These are phyloP conservation scores for Phaonia tiefii DNA, from an alignment of 2,888 invertebrate genomes.

Conservation along the genomic window DNA sequence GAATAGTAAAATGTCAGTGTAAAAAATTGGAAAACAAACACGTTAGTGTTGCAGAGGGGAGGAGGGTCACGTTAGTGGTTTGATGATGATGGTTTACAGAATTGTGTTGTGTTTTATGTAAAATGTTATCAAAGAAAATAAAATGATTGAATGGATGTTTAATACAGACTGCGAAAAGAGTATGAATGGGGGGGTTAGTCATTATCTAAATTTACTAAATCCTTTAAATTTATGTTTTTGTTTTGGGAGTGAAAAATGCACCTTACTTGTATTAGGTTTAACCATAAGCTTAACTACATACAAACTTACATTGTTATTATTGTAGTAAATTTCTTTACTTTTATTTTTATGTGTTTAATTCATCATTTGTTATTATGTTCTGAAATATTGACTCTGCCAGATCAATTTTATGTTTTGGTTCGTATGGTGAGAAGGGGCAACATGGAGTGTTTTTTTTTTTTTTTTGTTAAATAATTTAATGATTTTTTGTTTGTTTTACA, in stretches of 20 bases:
- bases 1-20: background rate
- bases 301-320: conserved; percentile 47
- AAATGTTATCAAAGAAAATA: background rate
- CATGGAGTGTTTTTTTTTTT: too few species aligned
- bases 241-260: conserved; percentile 47
- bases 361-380: background rate
- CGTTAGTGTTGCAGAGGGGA: background rate
- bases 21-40: conserved; percentile 4
- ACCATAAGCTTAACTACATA: conserved; percentile 55
- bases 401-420: background rate
- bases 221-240: conserved; percentile 16
- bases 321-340: conserved; percentile 35
- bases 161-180: background rate
- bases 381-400: conserved; percentile 18
- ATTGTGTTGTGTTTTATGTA: conserved; percentile 1
- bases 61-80: background rate
- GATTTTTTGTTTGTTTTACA: background rate
- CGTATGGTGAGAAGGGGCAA: background rate
- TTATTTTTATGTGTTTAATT: conserved; percentile 11
- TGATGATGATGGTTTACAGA: background rate
- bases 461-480: conserved; percentile 20
- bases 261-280: conserved; percentile 42
- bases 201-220: conserved; percentile 34
- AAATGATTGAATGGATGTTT: background rate
- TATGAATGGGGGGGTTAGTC: conserved; percentile 6